These are phyloP conservation scores for Phocoena sinus DNA, from an alignment of 2,113 vertebrate genomes.

Conservation along the genomic window DNA sequence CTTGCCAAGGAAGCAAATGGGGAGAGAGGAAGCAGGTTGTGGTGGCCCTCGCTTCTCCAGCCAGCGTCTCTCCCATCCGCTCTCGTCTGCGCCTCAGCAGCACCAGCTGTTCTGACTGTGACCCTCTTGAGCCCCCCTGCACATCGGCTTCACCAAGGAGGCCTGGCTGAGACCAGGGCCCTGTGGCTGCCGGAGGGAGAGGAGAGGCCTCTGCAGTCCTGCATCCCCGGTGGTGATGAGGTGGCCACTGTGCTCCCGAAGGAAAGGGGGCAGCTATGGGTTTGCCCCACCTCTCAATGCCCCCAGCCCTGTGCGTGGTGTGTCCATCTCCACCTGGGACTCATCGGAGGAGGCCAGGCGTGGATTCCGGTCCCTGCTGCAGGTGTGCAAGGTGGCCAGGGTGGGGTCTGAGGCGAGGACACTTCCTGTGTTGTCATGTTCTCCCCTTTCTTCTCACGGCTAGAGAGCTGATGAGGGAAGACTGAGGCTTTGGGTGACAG, in stretches of 20 bases:
- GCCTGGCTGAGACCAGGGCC: neutral
- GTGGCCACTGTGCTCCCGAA: neutral
- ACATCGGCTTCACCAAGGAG: neutral
- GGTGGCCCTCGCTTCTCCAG: neutral
- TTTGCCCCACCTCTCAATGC: accelerated
- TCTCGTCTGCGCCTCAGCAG: neutral
- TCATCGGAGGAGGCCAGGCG: accelerated
- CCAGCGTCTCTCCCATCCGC: too few species aligned
- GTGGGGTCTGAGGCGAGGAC: accelerated
- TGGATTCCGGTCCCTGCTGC: neutral
- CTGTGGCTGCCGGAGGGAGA: neutral
- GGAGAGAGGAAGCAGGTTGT: accelerated
- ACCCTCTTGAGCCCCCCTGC: neutral
- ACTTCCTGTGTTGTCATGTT: accelerated
- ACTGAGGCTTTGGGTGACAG: neutral
- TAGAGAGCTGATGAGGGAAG: neutral
- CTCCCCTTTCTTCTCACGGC: too few species aligned
- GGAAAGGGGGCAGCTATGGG: too few species aligned
- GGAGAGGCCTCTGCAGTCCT: neutral
- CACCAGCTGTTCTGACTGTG: neutral
- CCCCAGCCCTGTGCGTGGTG: neutral
- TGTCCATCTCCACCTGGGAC: accelerated
- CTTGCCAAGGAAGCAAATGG: neutral
- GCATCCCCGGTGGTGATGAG: neutral
- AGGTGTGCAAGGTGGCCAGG: accelerated